Evolutionary conservation across 2,888 invertebrate species (phyloP).

Genomic region (Leptopilina drosophilae): DNA sequence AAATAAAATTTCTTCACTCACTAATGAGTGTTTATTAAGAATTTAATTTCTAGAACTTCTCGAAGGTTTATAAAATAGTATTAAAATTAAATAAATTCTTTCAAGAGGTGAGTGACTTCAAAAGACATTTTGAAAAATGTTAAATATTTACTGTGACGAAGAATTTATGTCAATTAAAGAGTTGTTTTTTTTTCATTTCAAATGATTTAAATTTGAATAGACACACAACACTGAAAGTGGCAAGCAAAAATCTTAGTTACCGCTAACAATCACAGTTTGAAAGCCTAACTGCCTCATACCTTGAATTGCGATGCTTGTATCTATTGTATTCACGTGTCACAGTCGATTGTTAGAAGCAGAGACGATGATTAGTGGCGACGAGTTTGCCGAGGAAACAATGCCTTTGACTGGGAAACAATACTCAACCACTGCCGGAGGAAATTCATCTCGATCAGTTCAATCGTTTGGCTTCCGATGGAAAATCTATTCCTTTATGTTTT

Average conservation of each 20-base stretch:
- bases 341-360: constrained; percentile 48
- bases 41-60: not conserved
- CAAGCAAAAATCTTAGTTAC: not conserved
- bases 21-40: constrained; percentile 4
- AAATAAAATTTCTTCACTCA: not conserved
- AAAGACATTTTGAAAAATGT: not conserved
- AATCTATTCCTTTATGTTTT: constrained; percentile 58
- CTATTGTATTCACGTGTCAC: constrained; percentile 38
- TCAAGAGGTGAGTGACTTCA: not conserved
- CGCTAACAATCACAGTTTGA: constrained; percentile 13
- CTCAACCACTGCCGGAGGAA: constrained; percentile 50
- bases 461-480: constrained; percentile 59
- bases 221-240: not conserved
- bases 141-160: no score
- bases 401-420: constrained; percentile 64
- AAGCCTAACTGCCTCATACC: constrained; percentile 25
- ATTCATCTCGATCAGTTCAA: constrained; percentile 55
- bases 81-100: not conserved
- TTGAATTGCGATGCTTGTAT: constrained; percentile 14
- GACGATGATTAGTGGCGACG: constrained; percentile 60
- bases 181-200: not conserved
- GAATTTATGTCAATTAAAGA: not conserved
- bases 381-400: constrained; percentile 60
- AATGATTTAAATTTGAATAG: not conserved
- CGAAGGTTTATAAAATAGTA: not conserved